Percentiles rank a stretch among this genome's conserved stretches.
Conservation (phyloP, 2,888 invertebrate species). For the Augochlorella aurata region DNA sequence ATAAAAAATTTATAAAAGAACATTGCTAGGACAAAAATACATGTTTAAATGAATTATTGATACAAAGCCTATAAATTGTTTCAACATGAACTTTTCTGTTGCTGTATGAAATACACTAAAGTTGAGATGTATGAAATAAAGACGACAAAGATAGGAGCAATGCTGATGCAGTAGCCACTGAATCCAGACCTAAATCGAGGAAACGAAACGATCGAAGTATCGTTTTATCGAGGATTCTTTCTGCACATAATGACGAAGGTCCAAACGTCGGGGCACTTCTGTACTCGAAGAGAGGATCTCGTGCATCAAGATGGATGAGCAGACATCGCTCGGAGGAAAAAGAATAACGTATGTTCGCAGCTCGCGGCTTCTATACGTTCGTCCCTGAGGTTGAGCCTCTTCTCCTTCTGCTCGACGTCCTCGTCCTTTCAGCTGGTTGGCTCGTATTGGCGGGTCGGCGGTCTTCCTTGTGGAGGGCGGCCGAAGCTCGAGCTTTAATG, state of each 20-base stretch:
- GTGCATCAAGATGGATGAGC: constrained; percentile 24
- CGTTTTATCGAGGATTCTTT: neutral
- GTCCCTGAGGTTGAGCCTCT: constrained; percentile 9
- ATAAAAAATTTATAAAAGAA: no score
- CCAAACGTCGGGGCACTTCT: neutral
- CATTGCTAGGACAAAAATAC: no score
- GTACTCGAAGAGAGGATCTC: neutral
- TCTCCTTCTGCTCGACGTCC: constrained; percentile 30
- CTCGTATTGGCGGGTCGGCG: constrained; percentile 64
- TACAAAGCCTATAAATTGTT: no score
- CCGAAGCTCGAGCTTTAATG: constrained; percentile 72
- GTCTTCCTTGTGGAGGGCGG: constrained; percentile 61
- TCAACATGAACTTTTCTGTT: no score
- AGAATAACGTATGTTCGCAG: constrained; percentile 24
- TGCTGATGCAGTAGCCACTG: neutral
- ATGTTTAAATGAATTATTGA: no score
- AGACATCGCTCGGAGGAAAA: constrained; percentile 15
- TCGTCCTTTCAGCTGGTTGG: constrained; percentile 34
- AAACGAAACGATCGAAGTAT: neutral
- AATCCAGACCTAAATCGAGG: neutral
- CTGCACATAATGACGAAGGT: neutral
- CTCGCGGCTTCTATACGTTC: constrained; percentile 11
- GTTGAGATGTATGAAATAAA: no score
- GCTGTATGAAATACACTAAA: no score
- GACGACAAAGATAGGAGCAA: neutral